These are phyloP conservation scores for Psittacara wagleri DNA, from an alignment of 2,113 vertebrate species.

Conservation along the genomic window DNA sequence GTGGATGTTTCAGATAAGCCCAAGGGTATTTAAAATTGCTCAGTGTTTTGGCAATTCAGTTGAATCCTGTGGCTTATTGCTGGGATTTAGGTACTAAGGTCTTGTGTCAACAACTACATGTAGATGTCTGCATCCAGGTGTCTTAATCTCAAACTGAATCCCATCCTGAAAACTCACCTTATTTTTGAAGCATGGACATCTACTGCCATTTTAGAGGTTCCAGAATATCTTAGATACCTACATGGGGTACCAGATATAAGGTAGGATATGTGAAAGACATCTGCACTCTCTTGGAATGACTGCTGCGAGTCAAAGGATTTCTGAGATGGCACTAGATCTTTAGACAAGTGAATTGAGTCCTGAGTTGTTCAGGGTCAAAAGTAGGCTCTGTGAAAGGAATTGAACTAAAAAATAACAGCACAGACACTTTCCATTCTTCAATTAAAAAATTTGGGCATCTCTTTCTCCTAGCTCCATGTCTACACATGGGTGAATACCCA, in stretches of 20 bases:
- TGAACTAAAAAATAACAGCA: background rate
- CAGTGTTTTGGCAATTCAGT: background rate
- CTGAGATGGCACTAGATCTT: background rate
- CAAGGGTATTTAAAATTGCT: background rate
- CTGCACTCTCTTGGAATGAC: background rate
- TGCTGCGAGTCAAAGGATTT: background rate
- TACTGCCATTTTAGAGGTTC: background rate
- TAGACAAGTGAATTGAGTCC: background rate
- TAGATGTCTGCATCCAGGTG: background rate
- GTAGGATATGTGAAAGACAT: background rate
- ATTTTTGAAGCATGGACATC: background rate
- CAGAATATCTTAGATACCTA: background rate
- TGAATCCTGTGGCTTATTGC: background rate
- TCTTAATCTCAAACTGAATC: background rate
- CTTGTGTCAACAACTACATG: background rate
- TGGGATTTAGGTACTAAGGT: background rate
- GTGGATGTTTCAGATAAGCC: background rate
- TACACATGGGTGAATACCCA: background rate
- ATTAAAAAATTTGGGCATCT: background rate
- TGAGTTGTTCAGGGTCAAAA: background rate
- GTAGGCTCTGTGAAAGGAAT: background rate
- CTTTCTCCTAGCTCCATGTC: background rate
- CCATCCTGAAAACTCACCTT: background rate
- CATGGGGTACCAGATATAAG: background rate
- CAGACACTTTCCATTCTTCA: background rate